A percentile compares a stretch with the other conserved stretches of the same genome.
Evolutionary conservation across 2,113 vertebrate genomes (phyloP).

Genomic region (Athene noctua): DNA sequence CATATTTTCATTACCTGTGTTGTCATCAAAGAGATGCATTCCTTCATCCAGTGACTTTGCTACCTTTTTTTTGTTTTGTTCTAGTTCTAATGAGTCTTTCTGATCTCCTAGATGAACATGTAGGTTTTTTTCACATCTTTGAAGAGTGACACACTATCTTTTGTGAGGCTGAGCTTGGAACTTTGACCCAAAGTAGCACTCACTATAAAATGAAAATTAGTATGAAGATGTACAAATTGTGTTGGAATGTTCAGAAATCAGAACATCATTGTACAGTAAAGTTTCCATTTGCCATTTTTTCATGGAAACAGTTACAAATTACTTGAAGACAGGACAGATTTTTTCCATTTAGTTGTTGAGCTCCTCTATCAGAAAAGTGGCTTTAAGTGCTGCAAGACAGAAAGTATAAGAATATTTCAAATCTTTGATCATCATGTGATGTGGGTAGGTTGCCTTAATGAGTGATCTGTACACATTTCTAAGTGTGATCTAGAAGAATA

Average conservation of each 20-base stretch:
- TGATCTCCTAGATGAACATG: neutral
- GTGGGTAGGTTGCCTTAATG: neutral
- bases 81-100: neutral
- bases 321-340: neutral
- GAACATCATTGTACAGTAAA: neutral
- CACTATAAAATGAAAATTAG: neutral
- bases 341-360: neutral
- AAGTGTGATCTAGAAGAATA: neutral
- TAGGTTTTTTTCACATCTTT: neutral
- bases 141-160: neutral
- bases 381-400: neutral
- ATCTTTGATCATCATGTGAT: neutral
- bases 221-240: neutral
- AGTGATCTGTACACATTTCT: neutral
- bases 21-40: neutral
- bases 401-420: neutral
- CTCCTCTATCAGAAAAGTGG: neutral
- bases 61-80: neutral
- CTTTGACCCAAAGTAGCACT: neutral
- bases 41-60: neutral
- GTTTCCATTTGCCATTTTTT: neutral
- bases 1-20: neutral
- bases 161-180: neutral
- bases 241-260: neutral
- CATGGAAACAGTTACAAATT: neutral